These are phyloP conservation scores for Bemisia tabaci DNA, from an alignment of 1,140 invertebrate genomes.

Conservation along the genomic window DNA sequence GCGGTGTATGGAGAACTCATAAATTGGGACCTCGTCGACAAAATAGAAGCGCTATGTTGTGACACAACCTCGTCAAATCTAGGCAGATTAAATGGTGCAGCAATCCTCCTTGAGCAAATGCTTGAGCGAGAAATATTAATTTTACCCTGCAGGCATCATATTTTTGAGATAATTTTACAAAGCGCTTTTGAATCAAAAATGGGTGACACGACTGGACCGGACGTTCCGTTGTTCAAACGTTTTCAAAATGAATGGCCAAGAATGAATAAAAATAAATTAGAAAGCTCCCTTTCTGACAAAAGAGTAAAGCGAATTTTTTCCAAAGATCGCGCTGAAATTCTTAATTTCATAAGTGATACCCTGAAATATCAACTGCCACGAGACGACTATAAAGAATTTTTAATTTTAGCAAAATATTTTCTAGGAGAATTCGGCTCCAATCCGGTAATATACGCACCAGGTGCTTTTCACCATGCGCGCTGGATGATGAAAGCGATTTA, in stretches of 20 bases:
- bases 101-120: conserved; percentile 13
- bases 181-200: conserved; percentile 11
- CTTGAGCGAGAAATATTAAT: conserved; percentile 10
- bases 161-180: conserved; percentile 10
- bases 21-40: not conserved
- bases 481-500: no score
- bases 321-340: no score
- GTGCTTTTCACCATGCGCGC: no score
- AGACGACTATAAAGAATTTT: no score
- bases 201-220: conserved; percentile 9
- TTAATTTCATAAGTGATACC: no score
- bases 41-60: conserved; percentile 20
- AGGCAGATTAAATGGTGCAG: conserved; percentile 21
- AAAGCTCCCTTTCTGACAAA: no score
- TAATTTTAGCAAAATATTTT: no score
- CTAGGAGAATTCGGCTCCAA: no score
- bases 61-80: conserved; percentile 28
- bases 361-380: no score
- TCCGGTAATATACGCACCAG: no score
- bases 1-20: conserved; percentile 4
- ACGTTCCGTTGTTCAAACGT: conserved; percentile 3
- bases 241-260: conserved; percentile 2
- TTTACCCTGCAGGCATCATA: conserved; percentile 13
- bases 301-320: no score
- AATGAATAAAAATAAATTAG: not conserved